Evolutionary conservation across 2,888 invertebrate genomes (phyloP), one percentile per base, ranked within the genome.

Genomic region (Plusia festucae): DNA sequence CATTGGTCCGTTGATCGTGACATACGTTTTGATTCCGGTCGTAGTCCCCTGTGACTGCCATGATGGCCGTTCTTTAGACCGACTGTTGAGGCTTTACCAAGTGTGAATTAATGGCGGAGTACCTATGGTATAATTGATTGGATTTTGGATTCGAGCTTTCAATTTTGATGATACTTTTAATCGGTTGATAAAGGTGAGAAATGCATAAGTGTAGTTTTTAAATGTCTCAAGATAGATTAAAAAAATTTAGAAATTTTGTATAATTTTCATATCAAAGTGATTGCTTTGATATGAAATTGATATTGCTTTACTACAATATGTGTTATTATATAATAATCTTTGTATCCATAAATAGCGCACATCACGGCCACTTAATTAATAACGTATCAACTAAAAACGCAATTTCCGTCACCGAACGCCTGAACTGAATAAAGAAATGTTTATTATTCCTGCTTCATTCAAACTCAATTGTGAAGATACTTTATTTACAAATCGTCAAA

Each of bases 401-500:
- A 55, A 65, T 70, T 51, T n/a, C 52, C 30, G 11, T 27, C 44
- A 5, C 27, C 20, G 49, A 46, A 24, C 0, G 46, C 51, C 53
- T 57, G n/a, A 16, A 40, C 11, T 70, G 66, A 70, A 73, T 55
- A 70, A 51, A 60, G 68, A 56, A 70, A 68, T 53, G 56, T 59
- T 68, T n/a, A 62, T 57, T 57, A 61, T 67, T 71, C 60, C 22
- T 24, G 22, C 27, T 59, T 11, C 53, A 58, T 52, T 30, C 44
- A 56, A 77, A 77, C 67, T 72, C 66, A 73, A 73, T 77, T 73
- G 78, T 59, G 58, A 77, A 67, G 55, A 78, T 53, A 65, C 66
- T 78, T 68, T 80, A 77, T 78, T 78, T 73, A 73, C 56, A 66
- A 73, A 73, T 78, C 73, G 67, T 77, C 81, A 77, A 73, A 77